These are phyloP conservation scores for Microctonus hyperodae DNA, from an alignment of 2,888 invertebrate genomes.

Conservation along the genomic window DNA sequence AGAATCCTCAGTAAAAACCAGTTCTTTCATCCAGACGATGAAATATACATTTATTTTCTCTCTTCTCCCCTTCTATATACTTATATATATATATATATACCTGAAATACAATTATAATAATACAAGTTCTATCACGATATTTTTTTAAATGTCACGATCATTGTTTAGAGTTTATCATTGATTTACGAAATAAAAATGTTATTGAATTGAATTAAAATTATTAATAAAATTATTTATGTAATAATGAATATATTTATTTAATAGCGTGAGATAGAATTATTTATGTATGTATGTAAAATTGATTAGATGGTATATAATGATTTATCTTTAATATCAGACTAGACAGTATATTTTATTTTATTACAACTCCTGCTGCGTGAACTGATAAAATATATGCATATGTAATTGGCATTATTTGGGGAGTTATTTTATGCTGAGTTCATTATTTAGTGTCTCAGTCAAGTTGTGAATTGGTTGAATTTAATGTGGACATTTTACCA, in stretches of 20 bases:
- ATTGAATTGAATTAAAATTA: neutral
- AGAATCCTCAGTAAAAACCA: slow-evolving; percentile 40
- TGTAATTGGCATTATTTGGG: neutral
- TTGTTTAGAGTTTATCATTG: neutral
- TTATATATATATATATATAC: neutral
- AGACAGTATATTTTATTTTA: neutral
- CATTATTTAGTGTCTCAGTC: neutral
- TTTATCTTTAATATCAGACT: too few species aligned
- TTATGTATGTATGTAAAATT: neutral
- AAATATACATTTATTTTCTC: slow-evolving; percentile 7
- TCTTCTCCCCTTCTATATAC: neutral
- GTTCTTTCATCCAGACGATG: slow-evolving; percentile 31
- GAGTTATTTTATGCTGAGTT: neutral
- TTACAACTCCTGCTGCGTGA: neutral
- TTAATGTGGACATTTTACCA: neutral
- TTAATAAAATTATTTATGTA: neutral
- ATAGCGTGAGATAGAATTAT: neutral
- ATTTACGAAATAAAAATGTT: neutral
- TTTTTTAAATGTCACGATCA: slow-evolving; percentile 4
- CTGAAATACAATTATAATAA: neutral
- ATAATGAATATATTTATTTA: neutral
- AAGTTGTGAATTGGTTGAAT: slow-evolving; percentile 8
- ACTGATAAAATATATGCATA: neutral
- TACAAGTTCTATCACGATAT: neutral
- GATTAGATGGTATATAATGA: too few species aligned